A percentile compares a stretch with the other conserved stretches of the same genome.
These are phyloP conservation scores for Myrmophylax atrothorax DNA, from an alignment of 2,113 vertebrate species.

Conservation along the genomic window DNA sequence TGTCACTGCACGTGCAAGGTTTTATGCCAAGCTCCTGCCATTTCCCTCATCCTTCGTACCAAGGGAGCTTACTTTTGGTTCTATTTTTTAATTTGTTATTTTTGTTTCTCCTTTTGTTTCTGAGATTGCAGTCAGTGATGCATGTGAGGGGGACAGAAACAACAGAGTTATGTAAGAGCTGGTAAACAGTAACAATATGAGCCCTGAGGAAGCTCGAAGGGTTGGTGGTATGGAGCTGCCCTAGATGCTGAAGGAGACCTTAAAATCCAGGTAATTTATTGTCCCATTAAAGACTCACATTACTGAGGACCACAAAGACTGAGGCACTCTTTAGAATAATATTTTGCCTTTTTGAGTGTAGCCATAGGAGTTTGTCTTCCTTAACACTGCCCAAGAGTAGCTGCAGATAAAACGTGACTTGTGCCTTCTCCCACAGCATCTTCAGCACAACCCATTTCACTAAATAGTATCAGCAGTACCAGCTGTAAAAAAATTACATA, in stretches of 20 bases:
- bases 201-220: not conserved
- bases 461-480: not conserved
- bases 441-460: not conserved
- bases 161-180: not conserved
- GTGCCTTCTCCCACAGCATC: not conserved
- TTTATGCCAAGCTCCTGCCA: not conserved
- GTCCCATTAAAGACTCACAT: accelerated
- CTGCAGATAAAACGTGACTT: not conserved
- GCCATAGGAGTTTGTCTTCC: not conserved
- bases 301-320: not conserved
- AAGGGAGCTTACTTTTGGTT: not conserved
- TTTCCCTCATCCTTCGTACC: not conserved
- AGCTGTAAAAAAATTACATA: not conserved
- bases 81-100: not conserved
- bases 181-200: not conserved
- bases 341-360: not conserved
- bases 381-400: not conserved
- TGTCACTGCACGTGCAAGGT: accelerated
- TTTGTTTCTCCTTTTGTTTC: not conserved
- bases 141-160: not conserved
- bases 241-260: not conserved
- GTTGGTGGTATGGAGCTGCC: not conserved
- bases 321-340: not conserved
- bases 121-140: not conserved
- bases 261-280: not conserved